A percentile compares a stretch with the other conserved stretches of the same genome.
phyloP scores from a whole-genome alignment of 2,113 vertebrate species.

The Arizona elegans region DNA sequence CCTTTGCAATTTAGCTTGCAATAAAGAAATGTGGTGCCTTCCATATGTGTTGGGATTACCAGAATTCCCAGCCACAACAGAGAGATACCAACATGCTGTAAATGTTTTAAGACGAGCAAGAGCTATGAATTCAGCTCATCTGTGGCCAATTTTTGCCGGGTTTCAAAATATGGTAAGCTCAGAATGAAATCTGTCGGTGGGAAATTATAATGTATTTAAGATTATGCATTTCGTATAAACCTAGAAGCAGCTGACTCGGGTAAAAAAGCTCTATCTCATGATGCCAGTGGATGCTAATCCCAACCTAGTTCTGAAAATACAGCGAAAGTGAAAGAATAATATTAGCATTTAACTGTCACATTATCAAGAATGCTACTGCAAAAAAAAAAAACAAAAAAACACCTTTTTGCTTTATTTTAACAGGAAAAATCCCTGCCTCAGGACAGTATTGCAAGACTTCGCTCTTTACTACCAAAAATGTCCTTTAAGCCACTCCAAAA shows the following conservation, averaged over 20 bases:
- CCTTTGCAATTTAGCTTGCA: not conserved
- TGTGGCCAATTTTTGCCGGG: not conserved
- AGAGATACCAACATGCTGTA: not conserved
- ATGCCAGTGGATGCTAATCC: constrained; percentile 7
- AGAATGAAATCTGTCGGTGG: not conserved
- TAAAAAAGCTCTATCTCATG: not conserved
- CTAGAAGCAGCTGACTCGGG: not conserved
- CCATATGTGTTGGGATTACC: not conserved
- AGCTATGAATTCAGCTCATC: not conserved
- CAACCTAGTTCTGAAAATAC: not conserved
- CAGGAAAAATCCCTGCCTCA: not conserved
- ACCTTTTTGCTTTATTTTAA: not conserved
- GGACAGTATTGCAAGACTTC: not conserved
- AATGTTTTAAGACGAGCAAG: not conserved
- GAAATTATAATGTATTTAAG: not conserved
- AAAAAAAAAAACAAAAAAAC: not conserved
- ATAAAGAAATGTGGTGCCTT: not conserved
- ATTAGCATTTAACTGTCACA: not conserved
- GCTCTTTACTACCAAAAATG: not conserved
- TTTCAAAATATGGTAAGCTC: not conserved
- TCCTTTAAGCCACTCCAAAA: not conserved
- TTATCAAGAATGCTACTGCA: not conserved
- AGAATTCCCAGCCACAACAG: not conserved
- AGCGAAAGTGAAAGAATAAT: not conserved
- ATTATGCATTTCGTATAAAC: not conserved